Base-by-base conservation (phyloP, 2,797 vertebrate genomes). In the Eupleurogrammus muticus region DNA sequence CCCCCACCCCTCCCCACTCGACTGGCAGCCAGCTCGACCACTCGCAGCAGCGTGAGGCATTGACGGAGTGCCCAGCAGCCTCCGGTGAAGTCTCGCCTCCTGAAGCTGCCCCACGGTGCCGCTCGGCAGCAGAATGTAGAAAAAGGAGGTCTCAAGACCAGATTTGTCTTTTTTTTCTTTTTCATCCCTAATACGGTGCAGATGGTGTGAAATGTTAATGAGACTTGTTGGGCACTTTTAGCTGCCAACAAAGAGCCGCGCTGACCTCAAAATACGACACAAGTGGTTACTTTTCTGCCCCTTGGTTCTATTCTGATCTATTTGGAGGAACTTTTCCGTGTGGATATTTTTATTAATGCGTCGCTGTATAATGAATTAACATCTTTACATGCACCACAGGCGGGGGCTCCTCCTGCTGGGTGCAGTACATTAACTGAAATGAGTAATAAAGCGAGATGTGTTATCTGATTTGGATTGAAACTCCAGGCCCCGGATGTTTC, bases 1-100 rank as follows among this genome's bases (percentile, higher is more conserved):
- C 63, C 35, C 56, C 36, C 81, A 56, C 63, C 35, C 56, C 36
- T 20, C 59, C 48, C 73, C 16, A 21, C 82, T 83, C 78, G 88
- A 85, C 85, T 87, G 83, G 85, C 80, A 90, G 75, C 65, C 24
- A 3, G 3, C n/a, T 23, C 10, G n/a, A 62, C 86, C 82, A 87
- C 84, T 83, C 77, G 21, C 44, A 58, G 73, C 53, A 46, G 73
- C 44, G 38, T 35, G 35, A 35, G 61, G 64, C 62, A 81, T 79
- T 20, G 50, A 77, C 73, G 52, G 65, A 84, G 83, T n/a, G 81
- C 79, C 77, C 61, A 2, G 36, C 44, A 81, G 72, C 80, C 79
- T 73, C 46, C 28, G 46, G 64, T 81, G 66, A 77, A 64, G 68
- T 56, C 49, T 61, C 17, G 63, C 71, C 76, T 75, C 52, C 42